A percentile compares a stretch with the other conserved stretches of the same genome.
These are phyloP conservation scores for Psittacus erithacus DNA, from an alignment of 2,113 vertebrate genomes.

Conservation along the genomic window DNA sequence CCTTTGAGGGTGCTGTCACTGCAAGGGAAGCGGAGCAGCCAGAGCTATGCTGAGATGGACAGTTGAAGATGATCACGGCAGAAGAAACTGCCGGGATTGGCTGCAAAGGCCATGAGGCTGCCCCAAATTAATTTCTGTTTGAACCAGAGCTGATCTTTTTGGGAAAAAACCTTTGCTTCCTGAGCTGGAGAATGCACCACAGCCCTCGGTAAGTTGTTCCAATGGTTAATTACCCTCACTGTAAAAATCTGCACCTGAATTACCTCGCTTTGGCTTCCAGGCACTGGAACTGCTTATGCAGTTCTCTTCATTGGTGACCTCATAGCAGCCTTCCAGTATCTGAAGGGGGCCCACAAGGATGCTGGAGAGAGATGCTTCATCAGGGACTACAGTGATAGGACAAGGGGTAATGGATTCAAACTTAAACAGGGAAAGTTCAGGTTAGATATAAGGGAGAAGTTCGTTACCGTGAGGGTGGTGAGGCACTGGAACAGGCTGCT, in stretches of 20 bases:
- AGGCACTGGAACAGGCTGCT: neutral
- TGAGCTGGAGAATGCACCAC: neutral
- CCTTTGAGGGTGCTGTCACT: neutral
- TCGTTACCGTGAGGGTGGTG: neutral
- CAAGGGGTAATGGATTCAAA: neutral
- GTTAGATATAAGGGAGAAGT: neutral
- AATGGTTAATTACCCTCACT: neutral
- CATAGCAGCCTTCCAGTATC: neutral
- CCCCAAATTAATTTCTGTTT: neutral
- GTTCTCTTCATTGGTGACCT: neutral
- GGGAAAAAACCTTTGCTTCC: neutral
- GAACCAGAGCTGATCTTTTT: neutral
- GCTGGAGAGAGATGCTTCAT: neutral
- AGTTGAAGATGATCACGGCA: neutral
- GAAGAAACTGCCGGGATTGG: rapidly evolving
- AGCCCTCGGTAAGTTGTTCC: conserved; percentile 24
- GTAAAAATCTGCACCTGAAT: neutral
- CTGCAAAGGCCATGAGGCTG: neutral
- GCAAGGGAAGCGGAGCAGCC: neutral
- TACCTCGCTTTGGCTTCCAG: neutral
- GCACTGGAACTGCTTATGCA: neutral
- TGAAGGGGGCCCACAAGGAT: neutral
- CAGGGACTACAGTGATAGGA: neutral
- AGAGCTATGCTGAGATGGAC: rapidly evolving
- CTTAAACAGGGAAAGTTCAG: neutral